Conservation (phyloP, 2,888 invertebrate genomes). For the Ochlodes sylvanus region DNA sequence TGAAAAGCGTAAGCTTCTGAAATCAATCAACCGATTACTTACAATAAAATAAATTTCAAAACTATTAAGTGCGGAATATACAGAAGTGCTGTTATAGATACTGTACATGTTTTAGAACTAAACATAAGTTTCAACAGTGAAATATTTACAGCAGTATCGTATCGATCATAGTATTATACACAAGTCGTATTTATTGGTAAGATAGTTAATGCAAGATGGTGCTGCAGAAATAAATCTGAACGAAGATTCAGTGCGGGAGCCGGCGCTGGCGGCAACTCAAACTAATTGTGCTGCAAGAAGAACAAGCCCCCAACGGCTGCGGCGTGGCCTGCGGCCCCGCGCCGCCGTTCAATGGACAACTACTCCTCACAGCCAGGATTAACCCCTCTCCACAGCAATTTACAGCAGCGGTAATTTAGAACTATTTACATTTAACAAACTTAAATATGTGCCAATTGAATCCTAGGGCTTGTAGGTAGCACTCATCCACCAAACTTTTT, state of each 20-base stretch:
- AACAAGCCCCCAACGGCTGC: slow-evolving; percentile 83
- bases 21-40: slow-evolving; percentile 75
- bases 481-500: slow-evolving; percentile 83
- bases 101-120: slow-evolving; percentile 87
- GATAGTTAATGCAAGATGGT: slow-evolving; percentile 84
- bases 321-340: slow-evolving; percentile 52
- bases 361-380: slow-evolving; percentile 85
- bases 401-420: slow-evolving; percentile 83
- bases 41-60: slow-evolving; percentile 81
- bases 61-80: slow-evolving; percentile 85
- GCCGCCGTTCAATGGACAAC: slow-evolving; percentile 65
- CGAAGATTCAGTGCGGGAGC: slow-evolving; percentile 81
- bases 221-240: slow-evolving; percentile 84
- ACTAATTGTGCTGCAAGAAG: slow-evolving; percentile 90
- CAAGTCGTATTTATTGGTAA: slow-evolving; percentile 78
- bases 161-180: slow-evolving; percentile 80
- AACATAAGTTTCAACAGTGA: slow-evolving; percentile 83
- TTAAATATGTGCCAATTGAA: slow-evolving; percentile 84
- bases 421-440: slow-evolving; percentile 82
- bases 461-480: slow-evolving; percentile 85
- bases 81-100: slow-evolving; percentile 84
- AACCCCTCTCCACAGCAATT: slow-evolving; percentile 79
- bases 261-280: slow-evolving; percentile 87
- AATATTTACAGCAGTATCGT: slow-evolving; percentile 84
- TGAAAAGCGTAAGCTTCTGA: slow-evolving; percentile 84